A percentile compares a stretch with the other conserved stretches of the same genome.
phyloP scores from a whole-genome alignment of 2,888 invertebrate genomes.

The Luperina nickerlii region DNA sequence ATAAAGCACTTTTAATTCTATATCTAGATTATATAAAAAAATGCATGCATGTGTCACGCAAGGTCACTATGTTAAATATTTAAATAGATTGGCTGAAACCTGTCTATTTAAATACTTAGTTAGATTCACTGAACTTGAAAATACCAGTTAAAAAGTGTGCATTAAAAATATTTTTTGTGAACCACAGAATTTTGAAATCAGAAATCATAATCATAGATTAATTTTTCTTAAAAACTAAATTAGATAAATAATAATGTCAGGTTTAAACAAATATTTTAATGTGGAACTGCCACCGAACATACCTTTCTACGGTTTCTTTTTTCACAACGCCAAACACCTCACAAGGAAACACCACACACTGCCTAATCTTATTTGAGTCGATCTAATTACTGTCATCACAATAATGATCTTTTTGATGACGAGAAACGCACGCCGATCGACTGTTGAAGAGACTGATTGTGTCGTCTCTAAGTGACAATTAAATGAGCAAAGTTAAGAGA shows the following conservation, averaged over 20 bases:
- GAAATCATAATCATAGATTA: too few relatives aligned
- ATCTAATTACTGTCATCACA: constrained; percentile 43
- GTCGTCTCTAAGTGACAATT: constrained; percentile 44
- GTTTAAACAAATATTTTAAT: not conserved
- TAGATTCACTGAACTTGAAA: too few relatives aligned
- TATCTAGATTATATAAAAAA: not conserved
- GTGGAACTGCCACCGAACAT: not conserved
- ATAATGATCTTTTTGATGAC: constrained; percentile 27
- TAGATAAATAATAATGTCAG: too few relatives aligned
- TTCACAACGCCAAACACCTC: constrained; percentile 17
- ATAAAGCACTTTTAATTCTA: constrained; percentile 1
- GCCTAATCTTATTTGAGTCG: constrained; percentile 11
- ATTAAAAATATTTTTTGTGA: not conserved
- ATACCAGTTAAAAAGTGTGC: not conserved
- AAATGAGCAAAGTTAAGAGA: constrained; percentile 44
- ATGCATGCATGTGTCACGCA: constrained; percentile 8
- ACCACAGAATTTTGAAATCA: not conserved
- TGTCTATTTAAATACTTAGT: not conserved
- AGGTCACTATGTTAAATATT: not conserved
- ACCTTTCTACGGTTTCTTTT: constrained; percentile 9
- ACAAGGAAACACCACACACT: constrained; percentile 22
- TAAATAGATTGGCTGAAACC: not conserved
- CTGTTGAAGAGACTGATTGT: constrained; percentile 33
- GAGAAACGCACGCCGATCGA: constrained; percentile 30
- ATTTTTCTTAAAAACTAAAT: too few relatives aligned